Base-by-base conservation (phyloP, 2,113 vertebrate species). In the Datnioides undecimradiatus region DNA sequence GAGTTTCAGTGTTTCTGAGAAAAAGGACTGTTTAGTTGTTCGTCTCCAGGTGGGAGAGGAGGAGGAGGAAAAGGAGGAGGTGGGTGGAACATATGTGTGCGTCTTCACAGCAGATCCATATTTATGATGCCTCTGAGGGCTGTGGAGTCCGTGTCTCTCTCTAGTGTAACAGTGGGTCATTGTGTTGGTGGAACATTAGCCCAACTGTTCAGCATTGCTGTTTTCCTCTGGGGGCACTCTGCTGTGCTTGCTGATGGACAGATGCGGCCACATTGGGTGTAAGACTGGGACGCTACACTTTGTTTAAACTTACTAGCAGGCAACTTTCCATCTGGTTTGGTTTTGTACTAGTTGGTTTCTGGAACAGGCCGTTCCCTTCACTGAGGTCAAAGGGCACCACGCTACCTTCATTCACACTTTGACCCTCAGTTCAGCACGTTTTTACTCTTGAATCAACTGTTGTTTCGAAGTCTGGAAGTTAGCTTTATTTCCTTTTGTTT, bases 31-130 rank as follows among this genome's bases (percentile, higher is more conserved):
- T 74, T 81, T 67, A 82, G 65, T 85, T 41, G 63, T 86, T 79
- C 9, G 14, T 91, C 78, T 88, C 78, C 83, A 81, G 90, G 88
- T 92, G 86, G 72, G 71, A 88, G 65, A 84, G 63, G 52, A 80
- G 74, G 79, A 80, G 46, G 62, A 79, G 46, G 7, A 74, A 51
- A 19, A 41, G 48, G 45, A 29, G 34, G 49, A 51, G 57, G 73
- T 89, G 85, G 84, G 86, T 34, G 84, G 76, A 91, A 84, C 85
- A 84, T 90, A 83, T 86, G 82, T 87, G 81, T 74, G 78, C 21
- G 6, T 63, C 72, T 80, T 81, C 75, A 51, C 69, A 45, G 62
- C 54, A 49, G 80, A 76, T 85, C 67, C 88, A 87, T 84, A 84
- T 88, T 89, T 76, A 88, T 84, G 69, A 83, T 79, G 70, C 78